Conservation (phyloP, 2,113 vertebrate species). For the Bubo scandiacus region DNA sequence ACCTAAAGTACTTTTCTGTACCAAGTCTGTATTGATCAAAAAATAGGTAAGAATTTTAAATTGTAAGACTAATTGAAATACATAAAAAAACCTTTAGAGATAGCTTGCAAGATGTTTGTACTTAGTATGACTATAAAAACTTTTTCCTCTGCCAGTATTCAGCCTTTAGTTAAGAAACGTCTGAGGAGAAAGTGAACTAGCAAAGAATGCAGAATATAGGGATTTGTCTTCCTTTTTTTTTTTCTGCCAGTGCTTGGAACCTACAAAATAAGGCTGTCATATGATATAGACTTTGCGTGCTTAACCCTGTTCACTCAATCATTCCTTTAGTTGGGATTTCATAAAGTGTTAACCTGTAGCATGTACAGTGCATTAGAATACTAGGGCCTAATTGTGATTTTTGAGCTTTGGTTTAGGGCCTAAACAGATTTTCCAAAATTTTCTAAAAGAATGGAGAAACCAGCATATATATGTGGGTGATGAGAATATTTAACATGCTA, state of each 20-base stretch:
- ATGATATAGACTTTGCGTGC: not conserved
- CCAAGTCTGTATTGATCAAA: not conserved
- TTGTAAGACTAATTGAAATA: not conserved
- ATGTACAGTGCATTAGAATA: not conserved
- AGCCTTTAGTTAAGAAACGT: not conserved
- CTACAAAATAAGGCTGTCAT: not conserved
- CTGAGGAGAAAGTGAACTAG: not conserved
- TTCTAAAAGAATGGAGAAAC: not conserved
- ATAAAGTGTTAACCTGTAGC: not conserved
- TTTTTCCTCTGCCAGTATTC: not conserved
- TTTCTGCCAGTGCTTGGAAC: not conserved
- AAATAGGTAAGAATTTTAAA: not conserved
- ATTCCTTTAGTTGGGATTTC: not conserved
- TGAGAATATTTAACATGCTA: not conserved
- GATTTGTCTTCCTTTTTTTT: not conserved
- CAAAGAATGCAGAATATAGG: not conserved
- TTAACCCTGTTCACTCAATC: rapidly evolving
- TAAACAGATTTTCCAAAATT: not conserved
- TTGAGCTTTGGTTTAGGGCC: not conserved
- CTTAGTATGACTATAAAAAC: not conserved
- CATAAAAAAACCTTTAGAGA: not conserved
- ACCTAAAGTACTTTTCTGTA: not conserved
- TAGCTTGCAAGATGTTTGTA: not conserved
- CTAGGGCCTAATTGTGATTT: not conserved
- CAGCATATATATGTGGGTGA: not conserved